A percentile compares a stretch with the other conserved stretches of the same genome.
Evolutionary conservation across 2,113 vertebrate species (phyloP).

Genomic region (Ploceus nigricollis): DNA sequence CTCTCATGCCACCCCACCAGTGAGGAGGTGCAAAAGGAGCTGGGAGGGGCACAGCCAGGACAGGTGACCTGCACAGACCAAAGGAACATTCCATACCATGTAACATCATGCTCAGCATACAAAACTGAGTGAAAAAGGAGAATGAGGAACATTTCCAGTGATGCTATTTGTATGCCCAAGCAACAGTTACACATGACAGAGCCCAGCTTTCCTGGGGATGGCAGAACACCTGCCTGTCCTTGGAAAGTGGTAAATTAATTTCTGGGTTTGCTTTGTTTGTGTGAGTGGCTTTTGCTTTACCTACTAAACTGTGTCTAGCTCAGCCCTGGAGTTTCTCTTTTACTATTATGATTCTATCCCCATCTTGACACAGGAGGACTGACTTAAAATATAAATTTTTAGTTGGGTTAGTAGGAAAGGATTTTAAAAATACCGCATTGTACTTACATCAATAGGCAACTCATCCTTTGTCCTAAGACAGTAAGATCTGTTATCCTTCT

Average conservation of each 20-base stretch:
- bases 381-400: not conserved
- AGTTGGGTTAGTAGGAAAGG: not conserved
- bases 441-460: conserved; percentile 73
- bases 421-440: not conserved
- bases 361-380: not conserved
- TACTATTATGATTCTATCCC: not conserved
- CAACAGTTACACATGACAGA: accelerated
- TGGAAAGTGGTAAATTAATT: not conserved
- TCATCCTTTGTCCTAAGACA: conserved; percentile 72
- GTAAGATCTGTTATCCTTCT: conserved; percentile 51
- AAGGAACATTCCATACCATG: not conserved
- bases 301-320: not conserved
- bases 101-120: not conserved
- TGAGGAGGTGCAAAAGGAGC: not conserved
- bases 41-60: not conserved
- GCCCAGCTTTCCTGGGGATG: not conserved
- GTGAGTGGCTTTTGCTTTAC: not conserved
- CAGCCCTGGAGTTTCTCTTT: not conserved
- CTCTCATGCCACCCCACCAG: not conserved
- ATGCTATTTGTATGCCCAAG: not conserved
- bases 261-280: not conserved
- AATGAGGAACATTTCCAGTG: accelerated
- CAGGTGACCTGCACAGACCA: not conserved
- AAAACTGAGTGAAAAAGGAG: not conserved
- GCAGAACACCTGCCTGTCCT: not conserved